Evolutionary conservation across 2,888 invertebrate genomes (phyloP), one percentile per base, ranked within the genome.

Genomic region (Acrobasis repandana): DNA sequence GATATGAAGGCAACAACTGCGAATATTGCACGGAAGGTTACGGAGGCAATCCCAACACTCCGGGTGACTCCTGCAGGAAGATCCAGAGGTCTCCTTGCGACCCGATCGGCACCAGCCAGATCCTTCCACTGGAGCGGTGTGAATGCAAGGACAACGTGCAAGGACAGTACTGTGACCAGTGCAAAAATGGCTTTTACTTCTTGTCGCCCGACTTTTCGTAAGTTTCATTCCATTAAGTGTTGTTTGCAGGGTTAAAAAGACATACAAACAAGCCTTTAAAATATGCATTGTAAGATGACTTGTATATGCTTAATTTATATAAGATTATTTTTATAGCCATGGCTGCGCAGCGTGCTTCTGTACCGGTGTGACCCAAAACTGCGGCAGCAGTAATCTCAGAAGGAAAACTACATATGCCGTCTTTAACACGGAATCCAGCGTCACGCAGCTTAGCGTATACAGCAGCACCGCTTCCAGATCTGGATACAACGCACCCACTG

Each of bases 311-410:
- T n/a, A n/a, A n/a, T n/a, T n/a, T n/a, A n/a, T n/a, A n/a, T n/a
- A n/a, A n/a, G n/a, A n/a, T n/a, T n/a, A n/a, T 5, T 6, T 56
- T 54, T 28, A 58, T 78, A 92, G 92, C 68, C 95, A 96, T 70
- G 99, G 99, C 50, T 99, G 99, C 85, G 96, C 98, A 60, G 93
- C 95, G 61, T 99, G 99, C 87, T 99, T 99, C 96, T 99, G 99
- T 85, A 97, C 97, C 93, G 99, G 98, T 2, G 94, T 98, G 46
- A 95, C 97, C 0, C 90, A 93, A 43, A 93, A 94, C 67, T 99
- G 99, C 83, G 93, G 93, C 61, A 97, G 97, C 76, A 97, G 98
- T 58, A 94, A 93, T 61, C 94, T 94, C 88, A 95, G 95, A 65
- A 93, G 97, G 61, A 94, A 94, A 68, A 88, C 92, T 0, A 83